phyloP scores from a whole-genome alignment of 2,888 invertebrate species.

The Polymixis lichenea region DNA sequence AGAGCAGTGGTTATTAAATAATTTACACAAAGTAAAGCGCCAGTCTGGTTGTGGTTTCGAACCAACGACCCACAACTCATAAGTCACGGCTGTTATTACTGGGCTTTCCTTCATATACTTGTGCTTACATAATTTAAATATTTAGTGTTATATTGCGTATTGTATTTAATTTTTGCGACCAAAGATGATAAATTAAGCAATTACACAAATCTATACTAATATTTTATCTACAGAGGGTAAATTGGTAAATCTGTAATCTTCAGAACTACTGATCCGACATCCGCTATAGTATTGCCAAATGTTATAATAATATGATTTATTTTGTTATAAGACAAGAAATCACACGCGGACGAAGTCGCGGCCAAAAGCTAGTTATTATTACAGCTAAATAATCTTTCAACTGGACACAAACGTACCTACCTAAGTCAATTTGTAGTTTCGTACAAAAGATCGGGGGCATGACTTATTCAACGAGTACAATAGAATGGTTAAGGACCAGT shows the following conservation, averaged over 20 bases:
- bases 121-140: too few species aligned
- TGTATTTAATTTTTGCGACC: too few species aligned
- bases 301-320: neutral
- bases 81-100: too few species aligned
- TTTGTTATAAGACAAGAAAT: neutral
- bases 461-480: constrained; percentile 41
- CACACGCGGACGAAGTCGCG: neutral
- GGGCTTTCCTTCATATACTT: too few species aligned
- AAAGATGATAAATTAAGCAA: neutral
- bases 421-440: constrained; percentile 22
- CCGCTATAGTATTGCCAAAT: neutral
- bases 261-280: neutral
- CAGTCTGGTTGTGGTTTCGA: too few species aligned
- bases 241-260: neutral
- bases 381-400: neutral
- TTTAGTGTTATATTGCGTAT: too few species aligned
- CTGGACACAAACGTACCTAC: neutral
- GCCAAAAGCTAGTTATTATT: neutral
- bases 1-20: too few species aligned
- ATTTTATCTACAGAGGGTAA: neutral
- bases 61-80: too few species aligned
- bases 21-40: too few species aligned
- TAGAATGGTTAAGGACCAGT: constrained; percentile 29
- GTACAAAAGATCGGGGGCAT: constrained; percentile 28
- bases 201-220: neutral